Conservation (phyloP, 2,797 vertebrate species). For the Enteromius fasciolatus region DNA sequence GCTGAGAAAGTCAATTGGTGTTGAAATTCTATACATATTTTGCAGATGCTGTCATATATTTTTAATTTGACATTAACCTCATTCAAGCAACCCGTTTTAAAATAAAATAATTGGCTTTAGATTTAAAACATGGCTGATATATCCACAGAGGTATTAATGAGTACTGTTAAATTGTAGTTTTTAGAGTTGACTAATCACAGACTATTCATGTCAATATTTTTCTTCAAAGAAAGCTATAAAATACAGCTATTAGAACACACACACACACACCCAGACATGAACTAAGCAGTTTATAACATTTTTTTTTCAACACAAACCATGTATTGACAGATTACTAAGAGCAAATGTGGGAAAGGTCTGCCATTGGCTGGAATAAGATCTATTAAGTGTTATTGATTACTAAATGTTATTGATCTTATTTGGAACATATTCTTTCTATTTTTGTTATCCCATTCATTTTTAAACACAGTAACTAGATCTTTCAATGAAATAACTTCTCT, state of each 20-base stretch:
- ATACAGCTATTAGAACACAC: background rate
- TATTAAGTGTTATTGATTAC: no score
- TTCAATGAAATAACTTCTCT: background rate
- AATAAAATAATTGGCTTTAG: background rate
- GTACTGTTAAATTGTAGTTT: background rate
- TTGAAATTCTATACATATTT: constrained; percentile 10
- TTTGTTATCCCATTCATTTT: background rate
- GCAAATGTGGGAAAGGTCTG: background rate
- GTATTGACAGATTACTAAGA: background rate
- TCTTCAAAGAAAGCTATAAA: background rate
- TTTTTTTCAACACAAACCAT: background rate
- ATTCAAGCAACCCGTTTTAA: background rate
- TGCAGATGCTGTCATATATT: background rate
- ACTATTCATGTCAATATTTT: background rate
- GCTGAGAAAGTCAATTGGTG: background rate
- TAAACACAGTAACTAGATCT: background rate
- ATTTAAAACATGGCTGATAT: constrained; percentile 14
- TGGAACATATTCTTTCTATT: background rate
- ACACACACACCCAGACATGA: no score
- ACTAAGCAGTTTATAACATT: background rate
- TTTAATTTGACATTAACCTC: background rate
- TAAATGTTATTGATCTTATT: background rate
- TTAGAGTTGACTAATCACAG: background rate
- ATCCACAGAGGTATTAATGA: background rate
- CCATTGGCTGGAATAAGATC: background rate